A percentile compares a stretch with the other conserved stretches of the same genome.
phyloP scores from a whole-genome alignment of 2,888 invertebrate species.

The Zeuzera pyrina region DNA sequence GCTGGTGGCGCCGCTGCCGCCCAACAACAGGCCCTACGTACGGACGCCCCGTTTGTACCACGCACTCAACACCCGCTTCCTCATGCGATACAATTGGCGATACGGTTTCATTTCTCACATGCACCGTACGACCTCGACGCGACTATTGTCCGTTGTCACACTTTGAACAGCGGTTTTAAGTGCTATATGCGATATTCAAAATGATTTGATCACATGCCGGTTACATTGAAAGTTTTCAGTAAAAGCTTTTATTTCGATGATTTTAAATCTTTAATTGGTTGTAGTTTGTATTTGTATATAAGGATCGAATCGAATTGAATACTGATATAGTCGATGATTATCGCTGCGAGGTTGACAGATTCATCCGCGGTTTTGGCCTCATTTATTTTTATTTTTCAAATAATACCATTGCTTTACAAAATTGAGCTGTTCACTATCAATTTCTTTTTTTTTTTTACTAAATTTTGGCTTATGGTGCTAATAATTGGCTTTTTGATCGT shows the following conservation, averaged over 20 bases:
- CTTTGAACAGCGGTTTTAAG: no score
- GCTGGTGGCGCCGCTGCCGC: conserved; percentile 73
- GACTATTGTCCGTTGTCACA: conserved; percentile 14
- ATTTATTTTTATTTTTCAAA: conserved; percentile 57
- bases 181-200: no score
- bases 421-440: conserved; percentile 64
- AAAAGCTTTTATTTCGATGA: no score
- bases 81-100: conserved; percentile 43
- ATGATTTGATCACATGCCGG: no score
- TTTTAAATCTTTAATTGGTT: no score
- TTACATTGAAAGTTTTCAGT: no score
- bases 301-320: background rate
- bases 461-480: conserved; percentile 69
- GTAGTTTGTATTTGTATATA: no score
- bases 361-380: conserved; percentile 72
- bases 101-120: conserved; percentile 39
- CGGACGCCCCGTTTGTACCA: conserved; percentile 70
- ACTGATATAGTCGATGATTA: conserved; percentile 9
- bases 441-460: conserved; percentile 52
- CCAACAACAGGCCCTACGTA: conserved; percentile 67
- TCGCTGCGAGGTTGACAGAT: conserved; percentile 34
- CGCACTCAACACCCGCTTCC: conserved; percentile 70
- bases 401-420: conserved; percentile 68
- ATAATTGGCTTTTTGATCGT: conserved; percentile 58
- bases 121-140: conserved; percentile 23